These are phyloP conservation scores for Labroides dimidiatus DNA, from an alignment of 2,797 vertebrate species.

Conservation along the genomic window DNA sequence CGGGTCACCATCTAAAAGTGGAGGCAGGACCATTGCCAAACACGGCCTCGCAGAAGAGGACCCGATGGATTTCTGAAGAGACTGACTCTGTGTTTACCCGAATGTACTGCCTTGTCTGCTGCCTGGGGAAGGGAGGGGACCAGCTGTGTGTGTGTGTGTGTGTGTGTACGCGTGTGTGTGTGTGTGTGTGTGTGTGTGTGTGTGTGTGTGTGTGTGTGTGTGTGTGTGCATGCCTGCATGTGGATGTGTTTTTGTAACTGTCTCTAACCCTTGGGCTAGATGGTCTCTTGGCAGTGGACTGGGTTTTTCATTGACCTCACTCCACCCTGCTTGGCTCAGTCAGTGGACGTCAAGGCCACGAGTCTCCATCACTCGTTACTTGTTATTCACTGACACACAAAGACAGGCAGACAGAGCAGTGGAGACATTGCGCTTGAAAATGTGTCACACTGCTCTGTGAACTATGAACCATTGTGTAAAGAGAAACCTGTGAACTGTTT, in stretches of 20 bases:
- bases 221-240: conserved; percentile 22
- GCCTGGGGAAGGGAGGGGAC: conserved; percentile 60
- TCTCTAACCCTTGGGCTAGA: conserved; percentile 83
- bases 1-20: conserved; percentile 77
- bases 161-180: conserved; percentile 45
- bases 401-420: conserved; percentile 37
- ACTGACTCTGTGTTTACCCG: conserved; percentile 79
- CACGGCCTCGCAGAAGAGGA: conserved; percentile 93
- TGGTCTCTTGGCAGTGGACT: conserved; percentile 68
- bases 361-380: conserved; percentile 54
- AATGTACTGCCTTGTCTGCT: conserved; percentile 78
- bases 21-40: conserved; percentile 89
- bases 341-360: conserved; percentile 57
- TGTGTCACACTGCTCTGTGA: conserved; percentile 23
- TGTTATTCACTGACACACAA: conserved; percentile 55
- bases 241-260: conserved; percentile 51
- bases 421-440: conserved; percentile 17
- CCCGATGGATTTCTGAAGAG: conserved; percentile 91
- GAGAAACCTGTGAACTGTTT: conserved; percentile 18
- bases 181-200: conserved; percentile 24
- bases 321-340: conserved; percentile 24
- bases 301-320: conserved; percentile 43
- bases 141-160: conserved; percentile 49
- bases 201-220: neutral
- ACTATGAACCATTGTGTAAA: conserved; percentile 4